Percentiles rank a stretch among this genome's conserved stretches.
These are phyloP conservation scores for Dreissena rostriformis DNA, from an alignment of 1,140 invertebrate species.

Conservation along the genomic window DNA sequence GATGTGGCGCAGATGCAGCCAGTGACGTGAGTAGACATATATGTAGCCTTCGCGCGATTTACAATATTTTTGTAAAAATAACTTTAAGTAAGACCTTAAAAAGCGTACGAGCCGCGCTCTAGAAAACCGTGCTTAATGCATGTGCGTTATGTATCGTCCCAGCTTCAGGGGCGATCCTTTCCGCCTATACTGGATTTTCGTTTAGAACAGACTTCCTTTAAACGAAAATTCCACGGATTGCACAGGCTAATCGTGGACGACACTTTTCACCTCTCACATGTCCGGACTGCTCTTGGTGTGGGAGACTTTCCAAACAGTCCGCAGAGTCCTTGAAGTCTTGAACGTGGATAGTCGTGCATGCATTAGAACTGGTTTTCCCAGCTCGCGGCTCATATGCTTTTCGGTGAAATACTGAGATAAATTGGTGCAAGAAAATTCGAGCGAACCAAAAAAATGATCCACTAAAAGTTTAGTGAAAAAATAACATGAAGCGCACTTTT, in stretches of 20 bases:
- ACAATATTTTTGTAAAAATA: too few relatives aligned
- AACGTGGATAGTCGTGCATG: slow-evolving; percentile 59
- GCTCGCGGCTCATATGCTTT: background rate
- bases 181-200: too few relatives aligned
- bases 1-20: slow-evolving; percentile 33
- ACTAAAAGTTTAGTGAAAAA: too few relatives aligned
- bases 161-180: background rate
- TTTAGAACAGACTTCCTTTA: background rate
- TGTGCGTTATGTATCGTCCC: too few relatives aligned
- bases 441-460: too few relatives aligned
- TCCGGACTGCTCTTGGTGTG: slow-evolving; percentile 68
- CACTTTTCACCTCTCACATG: slow-evolving; percentile 63
- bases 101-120: too few relatives aligned
- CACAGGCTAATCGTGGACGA: background rate
- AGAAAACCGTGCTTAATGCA: too few relatives aligned
- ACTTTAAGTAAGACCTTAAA: too few relatives aligned
- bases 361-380: background rate
- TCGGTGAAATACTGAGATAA: too few relatives aligned
- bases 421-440: background rate
- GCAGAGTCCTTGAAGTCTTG: slow-evolving; percentile 73
- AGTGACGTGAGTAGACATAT: background rate
- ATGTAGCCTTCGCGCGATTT: too few relatives aligned
- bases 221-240: too few relatives aligned
- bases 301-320: slow-evolving; percentile 74
- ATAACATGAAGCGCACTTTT: too few relatives aligned